Base-by-base conservation (phyloP, 2,797 vertebrate genomes). In the Smutsia temminckii region DNA sequence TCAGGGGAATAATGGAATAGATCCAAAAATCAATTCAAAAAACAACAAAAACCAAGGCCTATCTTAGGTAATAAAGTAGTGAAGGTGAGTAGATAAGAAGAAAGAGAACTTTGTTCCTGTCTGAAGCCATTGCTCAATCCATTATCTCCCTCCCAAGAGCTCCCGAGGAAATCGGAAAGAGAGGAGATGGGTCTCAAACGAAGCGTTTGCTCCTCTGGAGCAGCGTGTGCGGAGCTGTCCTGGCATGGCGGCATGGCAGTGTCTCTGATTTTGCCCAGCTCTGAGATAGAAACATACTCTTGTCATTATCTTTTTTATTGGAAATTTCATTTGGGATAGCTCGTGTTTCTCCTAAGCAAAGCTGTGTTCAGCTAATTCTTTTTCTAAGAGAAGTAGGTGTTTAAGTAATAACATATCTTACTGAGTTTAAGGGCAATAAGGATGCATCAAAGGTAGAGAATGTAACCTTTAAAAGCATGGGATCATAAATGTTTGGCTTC, bases 391-490 rank as follows among this genome's bases (percentile, higher is more conserved):
- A 84, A 77, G 34, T 61, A 57, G 51, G 0, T 57, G 5, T 59
- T 64, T 92, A 84, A 80, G 40, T 63, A 87, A 53, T 79, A 63
- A 21, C 81, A 42, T 29, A 37, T 57, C 9, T n/a, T 84, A 74
- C 78, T 85, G 55, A 68, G 61, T 95, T 92, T 89, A 85, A 95
- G 53, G 83, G 17, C 61, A 61, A 27, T 18, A 10, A 21, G 6
- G 49, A 68, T 37, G 46, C 23, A 79, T 51, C 40, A 55, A 53
- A 69, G 6, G 27, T 59, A 55, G 27, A 74, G 27, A 90, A 53
- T 78, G 27, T 92, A 81, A 89, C 51, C 32, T 93, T 94, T 69
- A 88, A 59, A 77, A 92, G 4, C 13, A 42, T 32, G 78, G 63
- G 51, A 64, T 90, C 37, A 25, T 78, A 78, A 69, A 72, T 86